phyloP scores from a whole-genome alignment of 2,888 invertebrate genomes.

The Lithophane ornitopus region DNA sequence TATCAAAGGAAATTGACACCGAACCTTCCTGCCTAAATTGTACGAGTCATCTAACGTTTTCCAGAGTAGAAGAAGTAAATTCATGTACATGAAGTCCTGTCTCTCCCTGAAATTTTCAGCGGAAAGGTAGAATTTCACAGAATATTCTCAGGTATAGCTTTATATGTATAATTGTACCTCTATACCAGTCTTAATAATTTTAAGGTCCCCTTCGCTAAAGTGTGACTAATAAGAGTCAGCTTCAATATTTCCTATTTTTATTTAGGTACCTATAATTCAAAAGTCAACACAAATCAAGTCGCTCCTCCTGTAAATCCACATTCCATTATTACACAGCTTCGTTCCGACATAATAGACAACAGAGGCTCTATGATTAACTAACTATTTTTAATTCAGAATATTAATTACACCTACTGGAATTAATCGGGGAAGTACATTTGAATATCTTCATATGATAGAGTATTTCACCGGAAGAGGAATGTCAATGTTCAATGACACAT shows the following conservation, averaged over 20 bases:
- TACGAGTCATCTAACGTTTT: slow-evolving; percentile 23
- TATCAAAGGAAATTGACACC: slow-evolving; percentile 16
- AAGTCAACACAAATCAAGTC: slow-evolving; percentile 27
- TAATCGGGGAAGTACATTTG: slow-evolving; percentile 31
- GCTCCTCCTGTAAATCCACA: slow-evolving; percentile 26
- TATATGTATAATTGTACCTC: neutral
- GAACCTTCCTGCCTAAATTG: slow-evolving; percentile 29
- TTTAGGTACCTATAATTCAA: neutral
- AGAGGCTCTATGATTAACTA: slow-evolving; percentile 6
- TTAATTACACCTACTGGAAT: neutral
- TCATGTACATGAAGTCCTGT: neutral
- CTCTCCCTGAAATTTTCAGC: neutral
- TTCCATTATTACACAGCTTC: slow-evolving; percentile 25
- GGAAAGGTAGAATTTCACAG: neutral
- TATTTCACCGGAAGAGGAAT: neutral
- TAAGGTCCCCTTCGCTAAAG: neutral
- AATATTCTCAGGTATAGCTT: neutral
- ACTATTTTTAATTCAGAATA: slow-evolving; percentile 23
- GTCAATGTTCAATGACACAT: neutral
- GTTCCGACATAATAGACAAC: slow-evolving; percentile 25
- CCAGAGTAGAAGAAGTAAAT: neutral
- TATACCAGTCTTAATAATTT: neutral
- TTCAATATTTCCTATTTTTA: neutral
- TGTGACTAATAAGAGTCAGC: neutral
- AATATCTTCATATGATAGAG: neutral